These are phyloP conservation scores for Dione juno DNA, from an alignment of 2,888 invertebrate genomes.

Conservation along the genomic window DNA sequence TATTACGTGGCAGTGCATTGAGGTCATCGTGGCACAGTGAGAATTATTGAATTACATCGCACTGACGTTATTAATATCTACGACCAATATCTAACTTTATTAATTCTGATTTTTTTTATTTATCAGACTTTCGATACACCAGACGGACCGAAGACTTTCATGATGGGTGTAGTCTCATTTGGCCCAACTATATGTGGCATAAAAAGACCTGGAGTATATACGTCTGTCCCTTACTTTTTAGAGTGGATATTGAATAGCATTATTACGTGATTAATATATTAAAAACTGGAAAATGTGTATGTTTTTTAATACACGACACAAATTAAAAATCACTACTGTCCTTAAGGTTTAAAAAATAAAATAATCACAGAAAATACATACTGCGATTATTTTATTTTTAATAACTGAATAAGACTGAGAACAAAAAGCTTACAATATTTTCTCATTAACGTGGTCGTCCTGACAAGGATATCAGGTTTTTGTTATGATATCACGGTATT, in stretches of 20 bases:
- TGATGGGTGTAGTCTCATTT: constrained; percentile 86
- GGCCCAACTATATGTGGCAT: constrained; percentile 83
- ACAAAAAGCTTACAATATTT: too few species aligned
- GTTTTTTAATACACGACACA: not conserved
- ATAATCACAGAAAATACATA: too few species aligned
- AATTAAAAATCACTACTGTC: not conserved
- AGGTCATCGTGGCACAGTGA: too few species aligned
- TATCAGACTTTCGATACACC: constrained; percentile 72
- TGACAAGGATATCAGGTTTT: too few species aligned
- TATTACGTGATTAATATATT: constrained; percentile 38
- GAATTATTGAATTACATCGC: too few species aligned
- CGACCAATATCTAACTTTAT: not conserved
- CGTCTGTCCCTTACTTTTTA: constrained; percentile 76
- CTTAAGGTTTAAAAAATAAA: not conserved
- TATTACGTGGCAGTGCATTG: not conserved
- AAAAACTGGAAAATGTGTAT: not conserved
- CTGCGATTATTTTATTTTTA: too few species aligned
- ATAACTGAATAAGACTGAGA: too few species aligned
- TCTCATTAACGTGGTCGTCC: too few species aligned
- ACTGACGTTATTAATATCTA: too few species aligned
- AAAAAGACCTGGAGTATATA: constrained; percentile 82
- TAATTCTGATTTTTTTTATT: constrained; percentile 1
- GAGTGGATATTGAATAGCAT: constrained; percentile 82
- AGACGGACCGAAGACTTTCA: constrained; percentile 78
- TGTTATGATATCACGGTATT: too few species aligned